phyloP scores from a whole-genome alignment of 92 coral and sea anemone genomes.

The Micromussa lordhowensis region DNA sequence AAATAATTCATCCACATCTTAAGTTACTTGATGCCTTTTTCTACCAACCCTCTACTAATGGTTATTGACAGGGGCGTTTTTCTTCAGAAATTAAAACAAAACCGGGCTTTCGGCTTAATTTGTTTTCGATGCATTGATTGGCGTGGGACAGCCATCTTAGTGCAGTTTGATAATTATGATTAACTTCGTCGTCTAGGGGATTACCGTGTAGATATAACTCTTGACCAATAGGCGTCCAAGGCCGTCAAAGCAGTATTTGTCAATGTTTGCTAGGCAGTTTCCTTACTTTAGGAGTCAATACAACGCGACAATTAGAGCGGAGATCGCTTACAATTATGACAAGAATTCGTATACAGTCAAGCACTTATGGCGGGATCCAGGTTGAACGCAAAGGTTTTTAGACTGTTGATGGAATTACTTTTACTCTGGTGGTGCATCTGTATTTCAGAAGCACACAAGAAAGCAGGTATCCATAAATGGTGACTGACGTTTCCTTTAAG shows the following conservation, averaged over 20 bases:
- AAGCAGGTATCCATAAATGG: neutral
- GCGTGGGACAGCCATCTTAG: neutral
- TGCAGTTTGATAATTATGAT: neutral
- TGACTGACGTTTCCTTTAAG: neutral
- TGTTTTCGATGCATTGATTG: conserved; percentile 6
- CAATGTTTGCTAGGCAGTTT: conserved; percentile 4
- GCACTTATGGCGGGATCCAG: neutral
- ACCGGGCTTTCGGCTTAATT: neutral
- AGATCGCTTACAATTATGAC: neutral
- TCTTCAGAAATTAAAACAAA: neutral
- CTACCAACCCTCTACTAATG: neutral
- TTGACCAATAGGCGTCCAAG: neutral
- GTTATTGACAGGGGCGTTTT: no score
- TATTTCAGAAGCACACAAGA: neutral
- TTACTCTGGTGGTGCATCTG: neutral
- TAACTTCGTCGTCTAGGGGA: neutral
- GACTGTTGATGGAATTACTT: neutral
- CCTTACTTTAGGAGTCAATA: neutral
- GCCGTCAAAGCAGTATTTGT: neutral
- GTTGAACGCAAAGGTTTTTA: neutral
- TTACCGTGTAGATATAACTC: neutral
- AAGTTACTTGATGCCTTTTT: neutral
- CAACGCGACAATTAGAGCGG: neutral
- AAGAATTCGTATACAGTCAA: neutral
- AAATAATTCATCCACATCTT: neutral